Evolutionary conservation across 2,797 vertebrate genomes (phyloP).

Genomic region (Echeneis naucrates): DNA sequence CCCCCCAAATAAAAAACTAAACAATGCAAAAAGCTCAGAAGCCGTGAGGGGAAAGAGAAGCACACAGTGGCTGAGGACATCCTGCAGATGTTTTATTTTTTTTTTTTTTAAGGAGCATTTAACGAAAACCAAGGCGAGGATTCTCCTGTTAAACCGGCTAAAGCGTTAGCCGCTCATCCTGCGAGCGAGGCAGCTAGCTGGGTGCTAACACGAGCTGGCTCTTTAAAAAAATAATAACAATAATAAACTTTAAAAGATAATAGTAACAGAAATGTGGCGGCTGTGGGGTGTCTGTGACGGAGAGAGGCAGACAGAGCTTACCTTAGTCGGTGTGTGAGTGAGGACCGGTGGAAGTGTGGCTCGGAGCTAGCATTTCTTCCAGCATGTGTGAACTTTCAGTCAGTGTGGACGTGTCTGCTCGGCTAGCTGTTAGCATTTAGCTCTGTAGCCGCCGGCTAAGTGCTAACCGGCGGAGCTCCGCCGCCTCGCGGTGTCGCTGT

Average conservation of each 20-base stretch:
- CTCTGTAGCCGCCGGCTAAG: slow-evolving; percentile 61
- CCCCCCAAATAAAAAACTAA: too few relatives aligned
- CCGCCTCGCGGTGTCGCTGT: slow-evolving; percentile 55
- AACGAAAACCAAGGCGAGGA: background rate
- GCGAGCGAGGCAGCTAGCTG: slow-evolving; percentile 63
- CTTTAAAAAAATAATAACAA: slow-evolving; percentile 26
- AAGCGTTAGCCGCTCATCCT: slow-evolving; percentile 36
- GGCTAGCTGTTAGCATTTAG: slow-evolving; percentile 47
- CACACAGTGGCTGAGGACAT: background rate
- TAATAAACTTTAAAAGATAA: slow-evolving; percentile 15
- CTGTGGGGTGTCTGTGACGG: background rate
- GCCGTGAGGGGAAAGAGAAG: background rate
- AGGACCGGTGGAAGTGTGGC: slow-evolving; percentile 31
- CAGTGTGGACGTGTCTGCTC: slow-evolving; percentile 72
- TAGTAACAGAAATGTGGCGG: too few relatives aligned
- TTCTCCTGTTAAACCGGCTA: slow-evolving; percentile 55
- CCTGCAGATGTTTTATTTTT: too few relatives aligned
- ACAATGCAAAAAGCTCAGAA: background rate
- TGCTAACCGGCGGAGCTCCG: slow-evolving; percentile 31
- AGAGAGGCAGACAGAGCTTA: slow-evolving; percentile 42
- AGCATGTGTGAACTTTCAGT: slow-evolving; percentile 55
- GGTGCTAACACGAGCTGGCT: slow-evolving; percentile 58
- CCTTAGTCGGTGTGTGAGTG: slow-evolving; percentile 40
- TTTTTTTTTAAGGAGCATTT: too few relatives aligned
- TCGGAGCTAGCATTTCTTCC: slow-evolving; percentile 67